Conservation (phyloP, 2,888 invertebrate species). For the Campoletis raptor region DNA sequence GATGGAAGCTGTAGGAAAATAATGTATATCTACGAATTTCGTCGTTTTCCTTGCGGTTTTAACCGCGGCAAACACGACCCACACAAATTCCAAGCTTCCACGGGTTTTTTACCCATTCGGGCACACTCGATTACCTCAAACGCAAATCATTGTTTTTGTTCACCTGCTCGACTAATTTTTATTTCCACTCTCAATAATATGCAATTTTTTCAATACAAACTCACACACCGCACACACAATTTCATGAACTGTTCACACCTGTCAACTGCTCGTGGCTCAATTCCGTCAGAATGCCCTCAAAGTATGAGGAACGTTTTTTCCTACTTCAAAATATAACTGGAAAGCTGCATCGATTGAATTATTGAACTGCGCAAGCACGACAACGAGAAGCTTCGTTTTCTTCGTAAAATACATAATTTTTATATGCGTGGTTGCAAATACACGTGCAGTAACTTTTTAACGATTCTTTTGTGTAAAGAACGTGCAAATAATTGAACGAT, state of each 20-base stretch:
- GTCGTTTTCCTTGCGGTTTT: constrained; percentile 45
- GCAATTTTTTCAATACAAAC: constrained; percentile 8
- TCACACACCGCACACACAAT: neutral
- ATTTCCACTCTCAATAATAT: neutral
- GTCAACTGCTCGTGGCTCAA: neutral
- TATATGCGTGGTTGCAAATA: neutral
- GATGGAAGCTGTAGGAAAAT: constrained; percentile 26
- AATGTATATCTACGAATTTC: constrained; percentile 41
- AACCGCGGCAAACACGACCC: constrained; percentile 5
- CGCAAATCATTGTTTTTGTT: constrained; percentile 18
- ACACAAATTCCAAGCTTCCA: constrained; percentile 16
- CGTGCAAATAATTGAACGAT: neutral
- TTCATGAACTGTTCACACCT: neutral
- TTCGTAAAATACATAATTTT: constrained; percentile 15
- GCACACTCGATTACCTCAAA: constrained; percentile 4
- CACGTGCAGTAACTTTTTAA: neutral
- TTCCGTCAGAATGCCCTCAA: constrained; percentile 1
- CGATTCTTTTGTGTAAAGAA: constrained; percentile 16
- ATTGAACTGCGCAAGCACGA: constrained; percentile 14
- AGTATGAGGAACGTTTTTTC: neutral
- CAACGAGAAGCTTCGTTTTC: constrained; percentile 10
- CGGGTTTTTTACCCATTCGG: neutral
- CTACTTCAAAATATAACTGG: neutral
- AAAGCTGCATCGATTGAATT: constrained; percentile 19
- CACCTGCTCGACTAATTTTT: neutral